Percentiles rank a stretch among this genome's conserved stretches.
phyloP scores from a whole-genome alignment of 1,140 invertebrate genomes.

The Bactericera cockerelli region DNA sequence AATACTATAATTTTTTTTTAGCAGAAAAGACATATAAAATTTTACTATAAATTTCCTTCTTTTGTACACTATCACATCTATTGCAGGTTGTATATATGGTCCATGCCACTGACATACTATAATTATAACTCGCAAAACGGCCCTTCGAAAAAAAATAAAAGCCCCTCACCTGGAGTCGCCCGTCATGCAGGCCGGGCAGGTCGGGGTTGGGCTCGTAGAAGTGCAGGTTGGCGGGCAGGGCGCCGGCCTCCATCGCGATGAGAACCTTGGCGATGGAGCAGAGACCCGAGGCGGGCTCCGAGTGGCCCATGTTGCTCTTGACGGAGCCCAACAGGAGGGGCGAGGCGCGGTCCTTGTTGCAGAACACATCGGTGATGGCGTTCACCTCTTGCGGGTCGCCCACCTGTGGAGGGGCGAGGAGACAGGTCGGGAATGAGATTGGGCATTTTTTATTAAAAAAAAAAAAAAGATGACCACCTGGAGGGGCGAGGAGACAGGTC shows the following conservation, averaged over 20 bases:
- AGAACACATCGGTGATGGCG: slow-evolving; percentile 78
- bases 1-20: too few species aligned
- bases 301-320: slow-evolving; percentile 96
- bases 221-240: slow-evolving; percentile 83
- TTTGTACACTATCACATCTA: too few species aligned
- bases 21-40: too few species aligned
- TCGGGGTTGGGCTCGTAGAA: slow-evolving; percentile 72
- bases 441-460: not conserved
- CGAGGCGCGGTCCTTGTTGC: slow-evolving; percentile 47
- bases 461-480: slow-evolving; percentile 2
- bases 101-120: too few species aligned
- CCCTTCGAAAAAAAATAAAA: too few species aligned
- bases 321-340: slow-evolving; percentile 86
- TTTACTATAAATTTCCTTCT: too few species aligned
- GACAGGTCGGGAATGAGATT: slow-evolving; percentile 11
- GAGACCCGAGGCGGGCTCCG: slow-evolving; percentile 83
- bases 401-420: too few species aligned
- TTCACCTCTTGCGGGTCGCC: slow-evolving; percentile 95
- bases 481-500: too few species aligned
- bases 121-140: too few species aligned
- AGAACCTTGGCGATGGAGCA: slow-evolving; percentile 81
- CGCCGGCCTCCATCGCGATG: slow-evolving; percentile 72
- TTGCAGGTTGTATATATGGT: too few species aligned
- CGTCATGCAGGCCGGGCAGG: slow-evolving; percentile 73
- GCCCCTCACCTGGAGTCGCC: slow-evolving; percentile 56